These are phyloP conservation scores for Buathra laborator DNA, from an alignment of 2,888 invertebrate species.

Conservation along the genomic window DNA sequence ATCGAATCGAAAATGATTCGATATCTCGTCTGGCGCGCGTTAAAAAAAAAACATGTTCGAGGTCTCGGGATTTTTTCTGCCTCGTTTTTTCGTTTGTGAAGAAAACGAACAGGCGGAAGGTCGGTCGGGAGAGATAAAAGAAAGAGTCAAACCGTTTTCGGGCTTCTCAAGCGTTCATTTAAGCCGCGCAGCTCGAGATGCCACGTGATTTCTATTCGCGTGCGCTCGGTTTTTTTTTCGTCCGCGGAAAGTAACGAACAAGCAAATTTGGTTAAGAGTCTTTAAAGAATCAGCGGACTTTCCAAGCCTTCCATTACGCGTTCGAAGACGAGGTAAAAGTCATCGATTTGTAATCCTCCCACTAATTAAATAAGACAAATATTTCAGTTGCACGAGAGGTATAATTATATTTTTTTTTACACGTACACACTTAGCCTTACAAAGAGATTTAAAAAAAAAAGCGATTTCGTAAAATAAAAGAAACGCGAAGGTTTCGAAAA, in stretches of 20 bases:
- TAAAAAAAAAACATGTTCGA: neutral
- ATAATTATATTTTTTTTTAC: neutral
- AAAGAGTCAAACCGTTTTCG: neutral
- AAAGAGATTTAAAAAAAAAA: neutral
- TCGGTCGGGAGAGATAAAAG: neutral
- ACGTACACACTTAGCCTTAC: conserved; percentile 1
- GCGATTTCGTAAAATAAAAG: neutral
- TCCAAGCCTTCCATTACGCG: neutral
- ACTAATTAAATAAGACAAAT: neutral
- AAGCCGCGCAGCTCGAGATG: neutral
- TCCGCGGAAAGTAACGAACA: neutral
- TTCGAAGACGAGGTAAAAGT: neutral
- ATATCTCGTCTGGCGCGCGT: no score
- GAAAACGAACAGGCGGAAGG: neutral
- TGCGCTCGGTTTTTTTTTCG: neutral
- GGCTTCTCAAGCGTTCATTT: conserved; percentile 8
- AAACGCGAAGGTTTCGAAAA: neutral
- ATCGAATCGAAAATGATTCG: no score
- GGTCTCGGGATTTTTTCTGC: neutral
- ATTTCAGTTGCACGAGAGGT: neutral
- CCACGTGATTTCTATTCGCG: conserved; percentile 28
- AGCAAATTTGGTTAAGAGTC: conserved; percentile 6
- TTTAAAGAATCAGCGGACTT: conserved; percentile 2
- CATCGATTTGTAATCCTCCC: neutral
- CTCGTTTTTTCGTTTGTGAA: neutral